Conservation (phyloP, 2,797 vertebrate species). For the Myotis daubentonii region DNA sequence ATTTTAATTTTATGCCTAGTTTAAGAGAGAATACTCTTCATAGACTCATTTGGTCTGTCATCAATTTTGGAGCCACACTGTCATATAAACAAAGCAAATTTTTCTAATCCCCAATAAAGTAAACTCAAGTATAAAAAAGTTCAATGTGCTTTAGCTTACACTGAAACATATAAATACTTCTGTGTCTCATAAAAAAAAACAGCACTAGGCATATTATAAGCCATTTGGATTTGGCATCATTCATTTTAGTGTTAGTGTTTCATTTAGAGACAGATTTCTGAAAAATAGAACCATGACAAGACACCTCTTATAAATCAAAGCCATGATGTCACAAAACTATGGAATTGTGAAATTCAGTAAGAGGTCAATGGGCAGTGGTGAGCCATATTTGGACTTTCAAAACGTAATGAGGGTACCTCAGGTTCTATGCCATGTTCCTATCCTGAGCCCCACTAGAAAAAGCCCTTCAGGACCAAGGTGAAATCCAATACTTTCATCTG, state of each 20-base stretch:
- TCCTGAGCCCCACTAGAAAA: background rate
- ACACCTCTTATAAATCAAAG: slow-evolving; percentile 60
- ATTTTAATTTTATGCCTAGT: slow-evolving; percentile 34
- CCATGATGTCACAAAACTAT: slow-evolving; percentile 15
- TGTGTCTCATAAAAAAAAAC: slow-evolving; percentile 46
- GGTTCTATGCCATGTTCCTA: background rate
- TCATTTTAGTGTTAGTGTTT: slow-evolving; percentile 47
- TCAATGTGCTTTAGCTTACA: slow-evolving; percentile 40
- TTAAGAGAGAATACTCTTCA: slow-evolving; percentile 43
- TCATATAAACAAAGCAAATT: slow-evolving; percentile 58
- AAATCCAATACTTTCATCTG: background rate
- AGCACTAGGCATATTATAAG: slow-evolving; percentile 13
- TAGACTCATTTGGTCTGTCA: slow-evolving; percentile 28
- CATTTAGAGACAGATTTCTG: slow-evolving; percentile 33
- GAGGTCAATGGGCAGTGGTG: background rate
- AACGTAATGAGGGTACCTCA: background rate
- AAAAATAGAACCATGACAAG: slow-evolving; percentile 27
- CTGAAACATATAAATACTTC: slow-evolving; percentile 60
- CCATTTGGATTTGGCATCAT: slow-evolving; percentile 34
- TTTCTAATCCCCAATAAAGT: slow-evolving; percentile 66
- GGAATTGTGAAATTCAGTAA: background rate
- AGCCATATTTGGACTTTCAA: background rate
- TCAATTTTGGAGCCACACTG: slow-evolving; percentile 19
- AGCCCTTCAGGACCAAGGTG: background rate
- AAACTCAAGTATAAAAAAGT: slow-evolving; percentile 56